Conservation (phyloP, 1,140 invertebrate genomes). For the Euborellia annulipes region DNA sequence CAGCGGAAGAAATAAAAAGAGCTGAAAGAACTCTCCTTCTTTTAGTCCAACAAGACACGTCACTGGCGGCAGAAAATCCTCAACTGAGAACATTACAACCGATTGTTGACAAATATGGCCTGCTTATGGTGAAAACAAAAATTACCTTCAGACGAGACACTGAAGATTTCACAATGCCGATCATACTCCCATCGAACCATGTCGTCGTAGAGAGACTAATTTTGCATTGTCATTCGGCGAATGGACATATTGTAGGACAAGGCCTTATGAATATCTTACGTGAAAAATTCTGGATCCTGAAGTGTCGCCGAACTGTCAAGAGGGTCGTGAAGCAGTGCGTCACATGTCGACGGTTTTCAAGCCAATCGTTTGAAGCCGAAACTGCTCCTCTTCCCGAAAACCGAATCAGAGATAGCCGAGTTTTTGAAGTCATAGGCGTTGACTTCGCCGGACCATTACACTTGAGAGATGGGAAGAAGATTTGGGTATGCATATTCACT, state of each 20-base stretch:
- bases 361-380: conserved; percentile 15
- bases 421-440: conserved; percentile 15
- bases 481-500: conserved; percentile 24
- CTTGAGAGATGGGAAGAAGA: conserved; percentile 16
- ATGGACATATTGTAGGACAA: conserved; percentile 10
- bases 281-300: conserved; percentile 20
- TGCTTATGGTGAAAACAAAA: conserved; percentile 5
- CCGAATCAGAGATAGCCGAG: conserved; percentile 14
- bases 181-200: conserved; percentile 11
- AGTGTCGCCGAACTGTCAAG: conserved; percentile 14
- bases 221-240: conserved; percentile 2
- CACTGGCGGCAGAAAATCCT: neutral
- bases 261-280: conserved; percentile 10
- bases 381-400: conserved; percentile 15
- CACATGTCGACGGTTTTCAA: conserved; percentile 16
- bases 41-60: conserved; percentile 8
- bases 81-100: neutral
- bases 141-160: neutral
- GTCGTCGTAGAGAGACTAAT: conserved; percentile 6
- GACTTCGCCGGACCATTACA: conserved; percentile 22
- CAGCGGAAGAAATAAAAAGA: conserved; percentile 4
- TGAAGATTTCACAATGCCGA: conserved; percentile 7
- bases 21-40: conserved; percentile 4
- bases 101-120: conserved; percentile 1
- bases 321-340: conserved; percentile 18